Base-by-base conservation (phyloP, 2,888 invertebrate species). In the Magallana nippona region DNA sequence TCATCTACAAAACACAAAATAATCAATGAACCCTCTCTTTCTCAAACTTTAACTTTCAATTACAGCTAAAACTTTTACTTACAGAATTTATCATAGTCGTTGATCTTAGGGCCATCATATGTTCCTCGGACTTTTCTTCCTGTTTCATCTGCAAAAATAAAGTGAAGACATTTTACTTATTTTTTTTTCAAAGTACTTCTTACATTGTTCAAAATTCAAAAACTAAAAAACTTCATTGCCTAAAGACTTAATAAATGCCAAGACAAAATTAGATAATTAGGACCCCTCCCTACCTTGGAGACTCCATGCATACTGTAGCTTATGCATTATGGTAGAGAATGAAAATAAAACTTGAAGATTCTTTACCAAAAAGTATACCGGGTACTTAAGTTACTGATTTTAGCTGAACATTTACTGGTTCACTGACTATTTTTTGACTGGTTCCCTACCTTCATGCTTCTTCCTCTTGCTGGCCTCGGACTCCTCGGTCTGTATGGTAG, bases 81-180 rank as follows among this genome's bases (percentile, higher is more conserved):
- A 96, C 95, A 96, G 94, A 98, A 99, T 93, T 97, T 97, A 94
- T 99, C 99, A 94, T 99, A 99, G 95, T 99, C 98, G 91, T 97
- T 97, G 79, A 98, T 96, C 97, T 96, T 91, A 71, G 93, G 94
- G 85, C 94, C 98, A 94, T 98, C 98, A 82, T 97, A 96, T 93
- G 97, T 97, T 82, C 98, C 97, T 86, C 99, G 96, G 83, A 98
- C 97, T 93, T 97, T 98, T 87, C 94, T 93, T 55, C 95, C 95
- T 88, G 93, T 93, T 82, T 94, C 95, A 92, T 95, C 94, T 91
- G 89, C 57, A 91, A 83, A 79, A 62, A 86, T 19, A n/a, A 55
- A 11, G 27, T 63, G 10, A 15, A 32, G 44, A 44, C 8, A 44
- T 44, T 44, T 44, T 3, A 44, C 44, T 10, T 44, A 8, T 8